phyloP scores from a whole-genome alignment of 1,140 invertebrate species.

The Saccostrea echinata region DNA sequence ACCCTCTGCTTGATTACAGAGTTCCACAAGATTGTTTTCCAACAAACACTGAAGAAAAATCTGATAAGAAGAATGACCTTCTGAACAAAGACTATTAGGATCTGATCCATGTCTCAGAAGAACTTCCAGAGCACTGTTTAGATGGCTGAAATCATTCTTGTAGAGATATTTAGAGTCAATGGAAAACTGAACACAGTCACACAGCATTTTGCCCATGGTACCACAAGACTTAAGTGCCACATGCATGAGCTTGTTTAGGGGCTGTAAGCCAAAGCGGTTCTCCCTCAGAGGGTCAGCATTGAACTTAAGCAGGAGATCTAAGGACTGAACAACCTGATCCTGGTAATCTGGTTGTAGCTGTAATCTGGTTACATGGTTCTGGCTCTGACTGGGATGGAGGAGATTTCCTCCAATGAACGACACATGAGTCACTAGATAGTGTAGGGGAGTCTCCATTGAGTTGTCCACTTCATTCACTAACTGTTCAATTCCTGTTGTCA shows the following conservation, averaged over 20 bases:
- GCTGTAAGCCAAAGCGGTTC: constrained; percentile 68
- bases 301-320: constrained; percentile 71
- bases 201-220: constrained; percentile 41
- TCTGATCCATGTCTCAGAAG: constrained; percentile 69
- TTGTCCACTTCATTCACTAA: constrained; percentile 71
- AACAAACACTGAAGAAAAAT: constrained; percentile 72
- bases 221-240: constrained; percentile 70
- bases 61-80: constrained; percentile 73
- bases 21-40: constrained; percentile 63
- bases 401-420: constrained; percentile 73
- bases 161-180: constrained; percentile 71
- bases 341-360: constrained; percentile 73
- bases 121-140: constrained; percentile 66
- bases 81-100: constrained; percentile 66
- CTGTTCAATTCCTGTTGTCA: constrained; percentile 76
- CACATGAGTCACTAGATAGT: constrained; percentile 74
- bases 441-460: constrained; percentile 74
- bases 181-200: constrained; percentile 64
- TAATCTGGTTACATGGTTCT: constrained; percentile 47
- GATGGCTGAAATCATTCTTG: constrained; percentile 67
- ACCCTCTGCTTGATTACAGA: constrained; percentile 60
- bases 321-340: constrained; percentile 70
- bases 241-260: constrained; percentile 74
- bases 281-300: constrained; percentile 73
- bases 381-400: constrained; percentile 60